A percentile compares a stretch with the other conserved stretches of the same genome.
Conservation (phyloP, 2,888 invertebrate species). For the Acanthosepion esculentum region DNA sequence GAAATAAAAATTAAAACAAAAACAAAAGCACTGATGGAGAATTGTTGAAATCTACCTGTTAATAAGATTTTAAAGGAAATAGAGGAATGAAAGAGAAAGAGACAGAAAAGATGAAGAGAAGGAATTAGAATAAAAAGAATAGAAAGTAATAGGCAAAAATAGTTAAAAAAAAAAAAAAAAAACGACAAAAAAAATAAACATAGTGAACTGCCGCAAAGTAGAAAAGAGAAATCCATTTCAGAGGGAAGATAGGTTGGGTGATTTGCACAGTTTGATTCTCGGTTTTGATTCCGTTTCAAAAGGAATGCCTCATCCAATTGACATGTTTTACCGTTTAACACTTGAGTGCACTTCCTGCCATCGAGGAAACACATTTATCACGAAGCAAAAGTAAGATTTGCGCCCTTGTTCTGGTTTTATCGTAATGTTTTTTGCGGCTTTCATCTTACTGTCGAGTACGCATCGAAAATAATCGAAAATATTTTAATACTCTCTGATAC, state of each 20-base stretch:
- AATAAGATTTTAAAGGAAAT: no score
- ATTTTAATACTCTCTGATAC: no score
- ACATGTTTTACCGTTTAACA: not conserved
- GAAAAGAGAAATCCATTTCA: not conserved
- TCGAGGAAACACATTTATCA: not conserved
- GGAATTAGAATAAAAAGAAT: no score
- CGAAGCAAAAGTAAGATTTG: not conserved
- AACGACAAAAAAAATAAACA: not conserved
- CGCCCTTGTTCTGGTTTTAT: not conserved
- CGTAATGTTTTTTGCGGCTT: not conserved
- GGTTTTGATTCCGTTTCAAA: not conserved
- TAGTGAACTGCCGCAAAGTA: no score
- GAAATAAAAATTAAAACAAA: no score
- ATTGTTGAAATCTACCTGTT: no score
- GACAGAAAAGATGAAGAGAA: no score
- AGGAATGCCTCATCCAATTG: not conserved
- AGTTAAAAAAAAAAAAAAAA: not conserved
- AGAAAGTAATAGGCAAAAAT: no score
- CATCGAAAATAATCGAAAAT: not conserved
- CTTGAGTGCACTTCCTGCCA: not conserved
- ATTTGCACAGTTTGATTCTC: not conserved
- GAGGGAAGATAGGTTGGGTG: not conserved
- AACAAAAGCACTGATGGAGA: no score
- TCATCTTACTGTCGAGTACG: not conserved
- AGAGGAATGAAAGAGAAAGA: no score